Evolutionary conservation across 2,797 vertebrate genomes (phyloP), one percentile per base, ranked within the genome.

Genomic region (Leuciscus waleckii): DNA sequence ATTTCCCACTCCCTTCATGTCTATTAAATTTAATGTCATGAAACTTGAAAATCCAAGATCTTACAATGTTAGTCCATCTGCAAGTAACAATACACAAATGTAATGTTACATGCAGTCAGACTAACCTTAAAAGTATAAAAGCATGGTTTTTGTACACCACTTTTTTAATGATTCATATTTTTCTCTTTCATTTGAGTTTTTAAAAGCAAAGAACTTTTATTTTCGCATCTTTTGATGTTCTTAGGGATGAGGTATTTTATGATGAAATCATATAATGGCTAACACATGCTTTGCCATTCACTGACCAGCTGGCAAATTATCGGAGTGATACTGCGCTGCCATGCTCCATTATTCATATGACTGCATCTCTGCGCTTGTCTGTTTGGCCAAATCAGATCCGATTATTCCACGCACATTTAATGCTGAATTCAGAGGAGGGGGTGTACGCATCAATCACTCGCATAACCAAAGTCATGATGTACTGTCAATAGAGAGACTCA

Each of bases 211-310:
- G 32, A 78, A 85, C 91, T 92, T 88, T 91, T 90, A 86, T 90
- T n/a, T 83, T 13, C n/a, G 4, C 21, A 92, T 92, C 93, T 94
- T 94, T 95, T 95, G 94, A 96, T 94, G 94, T 95, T 93, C 78
- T 83, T 84, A 43, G 88, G 80, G 82, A 87, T 86, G 75, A 88
- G 87, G 85, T 87, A 81, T 75, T 82, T 86, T 75, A 58, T 75
- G 69, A 83, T 88, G 84, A 89, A 89, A 89, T 89, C 81, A 81
- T 90, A 79, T 90, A 88, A 90, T 89, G 84, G 87, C 82, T 86
- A 92, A 88, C 91, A 91, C 88, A 92, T 92, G 89, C 88, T 88
- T 87, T 74, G 58, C 86, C 82, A 87, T 88, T 89, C 86, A 90
- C 87, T 93, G 87, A 92, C 93, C 91, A 91, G 91, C 90, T 92